Conservation (phyloP, 2,888 invertebrate genomes). For the Sericinus montela region DNA sequence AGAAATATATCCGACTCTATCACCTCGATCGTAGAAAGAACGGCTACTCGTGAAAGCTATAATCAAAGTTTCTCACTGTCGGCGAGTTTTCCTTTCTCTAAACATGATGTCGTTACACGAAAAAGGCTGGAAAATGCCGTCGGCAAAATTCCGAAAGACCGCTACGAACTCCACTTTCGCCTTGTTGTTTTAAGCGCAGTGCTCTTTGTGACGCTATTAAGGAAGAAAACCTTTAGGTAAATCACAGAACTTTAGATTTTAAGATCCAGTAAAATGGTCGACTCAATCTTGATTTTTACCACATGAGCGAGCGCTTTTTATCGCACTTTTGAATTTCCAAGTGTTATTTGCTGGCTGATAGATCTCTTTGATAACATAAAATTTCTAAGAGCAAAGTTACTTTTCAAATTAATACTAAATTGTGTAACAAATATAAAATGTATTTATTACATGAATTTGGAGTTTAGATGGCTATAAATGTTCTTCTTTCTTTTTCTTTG, state of each 20-base stretch:
- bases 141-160: constrained; percentile 58
- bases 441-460: no score
- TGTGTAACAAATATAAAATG: no score
- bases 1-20: constrained; percentile 70
- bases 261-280: constrained; percentile 15
- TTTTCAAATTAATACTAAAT: no score
- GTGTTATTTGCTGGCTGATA: background rate
- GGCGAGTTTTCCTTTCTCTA: constrained; percentile 74
- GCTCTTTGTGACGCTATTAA: constrained; percentile 58
- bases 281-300: constrained; percentile 4
- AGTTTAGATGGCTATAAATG: no score
- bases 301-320: constrained; percentile 14
- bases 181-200: constrained; percentile 63
- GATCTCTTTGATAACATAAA: background rate
- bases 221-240: constrained; percentile 56
- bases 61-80: constrained; percentile 75
- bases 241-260: constrained; percentile 38
- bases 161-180: constrained; percentile 38
- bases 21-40: constrained; percentile 67
- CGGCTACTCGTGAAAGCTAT: constrained; percentile 73
- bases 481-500: no score
- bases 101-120: constrained; percentile 75
- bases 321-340: background rate
- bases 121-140: constrained; percentile 74
- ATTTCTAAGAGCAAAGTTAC: no score